phyloP scores from a whole-genome alignment of 92 coral and sea anemone genomes.

The Phenganax stokvisi region DNA sequence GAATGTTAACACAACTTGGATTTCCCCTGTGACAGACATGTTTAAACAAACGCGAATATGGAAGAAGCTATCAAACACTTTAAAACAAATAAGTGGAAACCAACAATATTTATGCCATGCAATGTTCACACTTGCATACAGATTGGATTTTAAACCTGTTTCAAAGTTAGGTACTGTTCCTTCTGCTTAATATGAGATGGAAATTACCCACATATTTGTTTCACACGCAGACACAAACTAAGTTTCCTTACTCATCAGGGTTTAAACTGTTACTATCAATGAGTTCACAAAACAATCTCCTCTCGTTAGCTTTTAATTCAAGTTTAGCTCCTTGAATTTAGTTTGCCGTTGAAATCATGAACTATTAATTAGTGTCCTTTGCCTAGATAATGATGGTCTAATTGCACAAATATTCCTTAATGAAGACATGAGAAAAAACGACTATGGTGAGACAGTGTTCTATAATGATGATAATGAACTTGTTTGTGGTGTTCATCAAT shows the following conservation, averaged over 20 bases:
- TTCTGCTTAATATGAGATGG: background rate
- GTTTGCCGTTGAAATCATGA: background rate
- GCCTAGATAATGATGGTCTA: slow-evolving; percentile 51
- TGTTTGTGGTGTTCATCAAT: slow-evolving; percentile 66
- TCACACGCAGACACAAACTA: no score
- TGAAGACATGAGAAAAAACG: slow-evolving; percentile 67
- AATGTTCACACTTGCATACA: slow-evolving; percentile 63
- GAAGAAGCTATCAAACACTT: slow-evolving; percentile 44
- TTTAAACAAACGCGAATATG: slow-evolving; percentile 60
- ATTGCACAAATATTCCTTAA: slow-evolving; percentile 61
- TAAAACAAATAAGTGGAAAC: slow-evolving; percentile 51
- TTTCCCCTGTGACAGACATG: slow-evolving; percentile 65
- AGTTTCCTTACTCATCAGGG: no score
- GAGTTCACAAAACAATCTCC: background rate
- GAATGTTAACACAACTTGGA: slow-evolving; percentile 53
- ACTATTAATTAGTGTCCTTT: background rate
- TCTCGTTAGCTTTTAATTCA: background rate
- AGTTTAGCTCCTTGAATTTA: background rate
- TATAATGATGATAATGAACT: slow-evolving; percentile 67
- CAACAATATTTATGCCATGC: slow-evolving; percentile 60
- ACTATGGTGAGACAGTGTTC: slow-evolving; percentile 84
- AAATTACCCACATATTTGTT: no score
- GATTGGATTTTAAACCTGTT: slow-evolving; percentile 71
- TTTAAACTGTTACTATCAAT: no score
- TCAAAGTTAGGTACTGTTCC: slow-evolving; percentile 27